These are phyloP conservation scores for Discoglossus pictus DNA, from an alignment of 2,797 vertebrate genomes.

Conservation along the genomic window DNA sequence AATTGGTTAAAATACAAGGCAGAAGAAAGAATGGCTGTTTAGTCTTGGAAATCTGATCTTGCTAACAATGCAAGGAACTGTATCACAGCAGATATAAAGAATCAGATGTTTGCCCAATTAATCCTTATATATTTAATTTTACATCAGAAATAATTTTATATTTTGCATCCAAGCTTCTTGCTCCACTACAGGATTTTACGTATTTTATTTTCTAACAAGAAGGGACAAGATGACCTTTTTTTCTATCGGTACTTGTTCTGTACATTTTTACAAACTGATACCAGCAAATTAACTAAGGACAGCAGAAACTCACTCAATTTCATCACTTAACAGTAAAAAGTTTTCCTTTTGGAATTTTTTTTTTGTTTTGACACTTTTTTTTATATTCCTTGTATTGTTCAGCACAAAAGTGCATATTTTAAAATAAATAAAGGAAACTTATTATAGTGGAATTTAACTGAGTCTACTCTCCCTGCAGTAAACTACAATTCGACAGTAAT, in stretches of 20 bases:
- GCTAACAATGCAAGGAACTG: background rate
- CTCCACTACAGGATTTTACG: constrained; percentile 3
- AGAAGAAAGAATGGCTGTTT: background rate
- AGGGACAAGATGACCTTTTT: constrained; percentile 62
- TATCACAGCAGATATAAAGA: background rate
- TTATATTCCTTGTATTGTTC: constrained; percentile 55
- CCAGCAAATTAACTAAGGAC: constrained; percentile 83
- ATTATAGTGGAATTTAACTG: constrained; percentile 67
- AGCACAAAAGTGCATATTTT: constrained; percentile 46
- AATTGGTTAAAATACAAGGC: background rate
- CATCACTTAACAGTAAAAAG: constrained; percentile 17
- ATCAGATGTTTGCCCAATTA: background rate
- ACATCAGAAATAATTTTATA: constrained; percentile 4
- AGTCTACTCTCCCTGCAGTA: constrained; percentile 74
- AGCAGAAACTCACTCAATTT: constrained; percentile 64
- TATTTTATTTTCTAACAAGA: constrained; percentile 48
- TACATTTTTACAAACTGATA: constrained; percentile 82
- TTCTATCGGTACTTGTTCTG: constrained; percentile 80
- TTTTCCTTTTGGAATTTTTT: constrained; percentile 7
- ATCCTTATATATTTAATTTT: constrained; percentile 3
- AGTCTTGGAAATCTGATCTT: background rate
- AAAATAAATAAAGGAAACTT: constrained; percentile 47
- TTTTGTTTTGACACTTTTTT: constrained; percentile 70
- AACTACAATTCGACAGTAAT: constrained; percentile 68
- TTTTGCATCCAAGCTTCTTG: background rate